A percentile compares a stretch with the other conserved stretches of the same genome.
Conservation (phyloP, 2,113 vertebrate genomes). For the Platichthys stellatus region DNA sequence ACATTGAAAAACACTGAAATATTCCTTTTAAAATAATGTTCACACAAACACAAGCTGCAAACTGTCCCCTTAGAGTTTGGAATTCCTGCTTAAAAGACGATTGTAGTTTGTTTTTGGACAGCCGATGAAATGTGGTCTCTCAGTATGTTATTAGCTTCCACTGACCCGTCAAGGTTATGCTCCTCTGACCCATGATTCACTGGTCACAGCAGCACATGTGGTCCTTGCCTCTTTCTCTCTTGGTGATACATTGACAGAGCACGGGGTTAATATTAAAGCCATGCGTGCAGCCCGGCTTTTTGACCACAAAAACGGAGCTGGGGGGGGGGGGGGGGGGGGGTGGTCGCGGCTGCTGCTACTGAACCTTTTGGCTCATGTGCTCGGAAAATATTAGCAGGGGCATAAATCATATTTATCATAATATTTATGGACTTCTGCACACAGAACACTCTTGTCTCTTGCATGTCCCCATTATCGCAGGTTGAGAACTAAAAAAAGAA, state of each 20-base stretch:
- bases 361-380: slow-evolving; percentile 65
- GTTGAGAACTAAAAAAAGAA: slow-evolving; percentile 31
- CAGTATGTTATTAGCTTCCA: slow-evolving; percentile 1
- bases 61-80: not conserved
- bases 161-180: slow-evolving; percentile 5
- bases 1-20: not conserved
- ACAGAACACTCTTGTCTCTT: slow-evolving; percentile 55
- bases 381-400: slow-evolving; percentile 81
- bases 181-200: slow-evolving; percentile 24
- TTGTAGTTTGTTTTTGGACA: not conserved
- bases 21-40: not conserved
- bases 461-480: slow-evolving; percentile 22
- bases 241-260: slow-evolving; percentile 61
- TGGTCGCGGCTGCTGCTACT: not conserved
- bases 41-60: not conserved
- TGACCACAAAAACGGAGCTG: slow-evolving; percentile 71
- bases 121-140: slow-evolving; percentile 25
- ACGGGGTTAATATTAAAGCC: slow-evolving; percentile 64
- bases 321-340: not conserved
- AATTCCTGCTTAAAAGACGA: not conserved
- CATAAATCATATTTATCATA: slow-evolving; percentile 79
- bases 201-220: slow-evolving; percentile 24
- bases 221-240: slow-evolving; percentile 13
- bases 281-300: slow-evolving; percentile 52
- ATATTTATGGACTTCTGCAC: slow-evolving; percentile 65